phyloP scores from a whole-genome alignment of 2,113 vertebrate genomes.

The Tachysurus vachellii region DNA sequence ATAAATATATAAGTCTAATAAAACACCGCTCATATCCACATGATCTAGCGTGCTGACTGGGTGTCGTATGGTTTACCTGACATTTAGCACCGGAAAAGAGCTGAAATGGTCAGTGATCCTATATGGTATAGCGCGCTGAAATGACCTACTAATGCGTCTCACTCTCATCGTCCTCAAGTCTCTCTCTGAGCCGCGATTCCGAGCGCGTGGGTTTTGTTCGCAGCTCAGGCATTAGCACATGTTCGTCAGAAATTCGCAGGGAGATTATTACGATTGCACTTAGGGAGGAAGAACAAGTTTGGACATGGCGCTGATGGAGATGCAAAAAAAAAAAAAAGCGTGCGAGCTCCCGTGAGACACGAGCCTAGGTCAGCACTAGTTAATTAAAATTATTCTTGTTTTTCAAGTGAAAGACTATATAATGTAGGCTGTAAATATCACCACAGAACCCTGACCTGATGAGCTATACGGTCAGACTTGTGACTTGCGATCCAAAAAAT shows the following conservation, averaged over 20 bases:
- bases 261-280: slow-evolving; percentile 45
- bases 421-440: not conserved
- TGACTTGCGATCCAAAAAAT: not conserved
- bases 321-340: slow-evolving; percentile 33
- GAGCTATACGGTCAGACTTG: not conserved
- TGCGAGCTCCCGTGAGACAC: slow-evolving; percentile 33
- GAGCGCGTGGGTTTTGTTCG: slow-evolving; percentile 58
- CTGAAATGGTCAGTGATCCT: not conserved
- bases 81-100: not conserved
- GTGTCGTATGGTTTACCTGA: not conserved
- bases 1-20: not conserved
- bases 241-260: slow-evolving; percentile 33
- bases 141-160: not conserved
- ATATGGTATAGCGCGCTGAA: not conserved
- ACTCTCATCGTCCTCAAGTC: not conserved
- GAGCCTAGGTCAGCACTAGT: not conserved
- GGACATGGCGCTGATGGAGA: slow-evolving; percentile 53
- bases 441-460: not conserved
- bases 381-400: not conserved
- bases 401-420: not conserved
- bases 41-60: not conserved
- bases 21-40: not conserved
- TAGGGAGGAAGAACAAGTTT: slow-evolving; percentile 64
- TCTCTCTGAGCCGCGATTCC: not conserved
- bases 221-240: slow-evolving; percentile 35